Evolutionary conservation across 2,888 invertebrate genomes (phyloP), one percentile per base, ranked within the genome.

Genomic region (Nebria brevicollis): DNA sequence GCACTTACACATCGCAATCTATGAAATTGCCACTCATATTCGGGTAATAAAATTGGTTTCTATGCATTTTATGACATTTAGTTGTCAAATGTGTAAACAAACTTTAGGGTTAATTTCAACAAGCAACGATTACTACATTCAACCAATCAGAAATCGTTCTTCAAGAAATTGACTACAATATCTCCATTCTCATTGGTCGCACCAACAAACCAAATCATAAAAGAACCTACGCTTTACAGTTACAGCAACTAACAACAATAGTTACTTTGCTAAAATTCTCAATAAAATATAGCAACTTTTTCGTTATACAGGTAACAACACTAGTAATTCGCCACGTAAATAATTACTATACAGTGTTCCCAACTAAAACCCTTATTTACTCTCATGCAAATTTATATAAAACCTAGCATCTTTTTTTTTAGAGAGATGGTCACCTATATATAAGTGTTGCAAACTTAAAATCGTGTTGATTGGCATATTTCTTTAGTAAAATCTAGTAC

Each of bases 1-100:
- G 11, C 20, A 75, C 80, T 80, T 80, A 80, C 80, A 80, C 80
- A 70, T 80, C 80, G 42, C 80, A 80, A 72, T 75, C 80, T 64
- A 80, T 65, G 64, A 80, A 75, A 75, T 72, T 80, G 41, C 41
- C 75, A 34, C 64, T 72, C 75, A 80, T 80, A 80, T 75, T 80
- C 8, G 75, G 72, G 65, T 72, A 80, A 80, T 80, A 80, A 75
- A 80, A 80, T 25, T 80, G 75, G 72, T 80, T 80, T 80, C 64
- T 75, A 80, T 80, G 68, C 80, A 80, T 80, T 54, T 54, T 54
- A 13, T 54, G 54, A 7, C 54, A 54, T 54, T 34, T 54, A 54
- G 70, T 25, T 75, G 75, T 72, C 75, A 79, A 70, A 75, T 75
- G 70, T 80, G 75, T 80, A 80, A 80, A 80, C 80, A 80, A 80